Base-by-base conservation (phyloP, 1,140 invertebrate genomes). In the Achatina immaculata region DNA sequence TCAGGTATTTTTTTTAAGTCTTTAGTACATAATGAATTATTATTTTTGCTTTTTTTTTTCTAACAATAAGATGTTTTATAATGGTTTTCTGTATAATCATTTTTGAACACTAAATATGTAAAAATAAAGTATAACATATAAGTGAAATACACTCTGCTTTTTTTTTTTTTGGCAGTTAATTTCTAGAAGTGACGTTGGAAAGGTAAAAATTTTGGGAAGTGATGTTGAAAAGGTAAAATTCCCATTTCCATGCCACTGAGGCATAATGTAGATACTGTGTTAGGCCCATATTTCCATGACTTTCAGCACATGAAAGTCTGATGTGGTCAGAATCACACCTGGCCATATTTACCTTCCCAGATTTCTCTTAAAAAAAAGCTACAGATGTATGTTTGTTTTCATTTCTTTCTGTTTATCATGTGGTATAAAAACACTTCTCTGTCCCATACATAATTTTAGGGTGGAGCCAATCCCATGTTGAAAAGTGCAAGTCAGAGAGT, bases 401-500 rank as follows among this genome's bases (percentile, higher is more conserved):
- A 9, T 24, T 48, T 31, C 7, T 19, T 38, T 72, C 14, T 72
- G 73, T 51, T 75, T 48, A 21, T 24, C 14, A 51, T 16, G 14
- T 45, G n/a, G 16, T 51, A n/a, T 11, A 11, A 51, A 19, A 14
- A 14, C 9, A 38, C 11, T 9, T 7, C 69, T n/a, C 38, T 51
- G 24, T 28, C 14, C 28, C n/a, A 28, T 16, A 75, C n/a, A n/a
- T 62, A 2, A 62, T 31, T 71, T 73, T n/a, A 80, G 80, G 69
- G 62, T 19, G 81, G 81, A 62, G 81, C 79, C n/a, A 75, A 84
- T 69, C 81, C 82, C 16, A 72, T 55, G 7, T 31, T 81, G 38
- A 75, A 40, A 36, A 82, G 71, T 82, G 68, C 73, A 31, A 82
- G 68, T 14, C 85, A 87, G 4, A 81, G 89, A 38, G 87, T 86